Percentiles rank a stretch among this genome's conserved stretches.
These are phyloP conservation scores for Ptilonorhynchus violaceus DNA, from an alignment of 2,113 vertebrate genomes.

Conservation along the genomic window DNA sequence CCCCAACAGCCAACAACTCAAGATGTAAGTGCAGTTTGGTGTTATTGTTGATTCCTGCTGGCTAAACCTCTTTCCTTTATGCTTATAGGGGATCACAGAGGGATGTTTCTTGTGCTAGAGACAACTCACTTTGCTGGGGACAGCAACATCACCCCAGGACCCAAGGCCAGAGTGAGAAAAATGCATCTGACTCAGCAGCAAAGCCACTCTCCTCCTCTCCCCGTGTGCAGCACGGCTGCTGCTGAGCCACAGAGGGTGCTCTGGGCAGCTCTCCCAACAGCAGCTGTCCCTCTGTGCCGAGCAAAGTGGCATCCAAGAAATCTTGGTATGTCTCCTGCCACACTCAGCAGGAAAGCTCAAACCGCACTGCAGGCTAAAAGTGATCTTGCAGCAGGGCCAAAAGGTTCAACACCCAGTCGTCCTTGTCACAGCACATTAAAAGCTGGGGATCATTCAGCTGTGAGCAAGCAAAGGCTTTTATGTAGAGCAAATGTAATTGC, in stretches of 20 bases:
- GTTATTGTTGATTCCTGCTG: not conserved
- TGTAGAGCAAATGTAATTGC: not conserved
- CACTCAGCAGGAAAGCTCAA: constrained; percentile 41
- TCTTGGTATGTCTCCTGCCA: constrained; percentile 46
- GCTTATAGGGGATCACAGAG: not conserved
- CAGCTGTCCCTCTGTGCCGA: constrained; percentile 47
- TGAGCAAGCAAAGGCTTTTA: constrained; percentile 3
- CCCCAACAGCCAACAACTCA: not conserved
- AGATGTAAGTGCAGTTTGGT: not conserved
- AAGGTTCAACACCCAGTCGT: constrained; percentile 28
- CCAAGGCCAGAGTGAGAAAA: not conserved
- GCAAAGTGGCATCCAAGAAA: constrained; percentile 45
- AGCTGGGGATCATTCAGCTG: constrained; percentile 12
- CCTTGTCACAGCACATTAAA: constrained; percentile 52
- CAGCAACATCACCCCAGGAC: not conserved
- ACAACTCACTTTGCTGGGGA: not conserved
- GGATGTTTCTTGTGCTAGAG: not conserved
- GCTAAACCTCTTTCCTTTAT: not conserved
- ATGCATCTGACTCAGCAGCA: constrained; percentile 47
- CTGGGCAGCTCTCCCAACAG: constrained; percentile 24
- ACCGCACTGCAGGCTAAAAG: constrained; percentile 35
- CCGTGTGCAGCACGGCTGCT: not conserved
- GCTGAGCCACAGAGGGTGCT: constrained; percentile 39
- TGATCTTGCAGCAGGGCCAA: constrained; percentile 11
- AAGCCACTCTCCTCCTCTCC: not conserved